Percentiles rank a stretch among this genome's conserved stretches.
These are phyloP conservation scores for Branchinecta lynchi DNA, from an alignment of 1,140 invertebrate species.

Conservation along the genomic window DNA sequence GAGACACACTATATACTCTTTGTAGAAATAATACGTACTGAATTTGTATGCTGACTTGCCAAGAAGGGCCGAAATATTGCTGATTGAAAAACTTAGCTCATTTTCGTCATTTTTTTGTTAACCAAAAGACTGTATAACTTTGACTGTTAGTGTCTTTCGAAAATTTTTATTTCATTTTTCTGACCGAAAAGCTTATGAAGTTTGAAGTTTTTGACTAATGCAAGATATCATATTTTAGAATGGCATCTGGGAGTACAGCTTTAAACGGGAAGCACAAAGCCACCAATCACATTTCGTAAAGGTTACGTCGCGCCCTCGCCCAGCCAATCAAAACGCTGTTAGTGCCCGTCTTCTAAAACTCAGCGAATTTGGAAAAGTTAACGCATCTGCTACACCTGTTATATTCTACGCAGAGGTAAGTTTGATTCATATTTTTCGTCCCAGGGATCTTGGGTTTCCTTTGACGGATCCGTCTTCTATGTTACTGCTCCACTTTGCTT, in stretches of 20 bases:
- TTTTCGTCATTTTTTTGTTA: background rate
- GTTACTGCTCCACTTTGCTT: too few species aligned
- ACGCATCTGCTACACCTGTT: conserved; percentile 32
- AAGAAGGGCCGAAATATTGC: too few species aligned
- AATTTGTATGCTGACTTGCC: too few species aligned
- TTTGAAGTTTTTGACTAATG: too few species aligned
- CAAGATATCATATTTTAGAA: conserved; percentile 29
- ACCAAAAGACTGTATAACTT: background rate
- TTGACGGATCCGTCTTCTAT: too few species aligned
- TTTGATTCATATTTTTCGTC: background rate
- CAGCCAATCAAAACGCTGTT: conserved; percentile 13
- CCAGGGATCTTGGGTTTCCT: too few species aligned
- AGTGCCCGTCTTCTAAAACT: conserved; percentile 20
- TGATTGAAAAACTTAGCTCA: too few species aligned
- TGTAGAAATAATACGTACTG: too few species aligned
- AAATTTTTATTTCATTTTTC: background rate
- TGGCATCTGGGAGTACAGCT: conserved; percentile 41
- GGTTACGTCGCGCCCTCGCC: conserved; percentile 24
- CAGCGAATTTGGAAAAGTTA: conserved; percentile 27
- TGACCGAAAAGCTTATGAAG: too few species aligned
- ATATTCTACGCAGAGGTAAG: conserved; percentile 36
- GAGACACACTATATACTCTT: too few species aligned
- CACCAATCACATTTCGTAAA: conserved; percentile 42
- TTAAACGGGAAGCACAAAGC: conserved; percentile 38
- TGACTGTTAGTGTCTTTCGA: background rate